These are phyloP conservation scores for Jaculus jaculus DNA, from an alignment of 2,113 vertebrate species.

Conservation along the genomic window DNA sequence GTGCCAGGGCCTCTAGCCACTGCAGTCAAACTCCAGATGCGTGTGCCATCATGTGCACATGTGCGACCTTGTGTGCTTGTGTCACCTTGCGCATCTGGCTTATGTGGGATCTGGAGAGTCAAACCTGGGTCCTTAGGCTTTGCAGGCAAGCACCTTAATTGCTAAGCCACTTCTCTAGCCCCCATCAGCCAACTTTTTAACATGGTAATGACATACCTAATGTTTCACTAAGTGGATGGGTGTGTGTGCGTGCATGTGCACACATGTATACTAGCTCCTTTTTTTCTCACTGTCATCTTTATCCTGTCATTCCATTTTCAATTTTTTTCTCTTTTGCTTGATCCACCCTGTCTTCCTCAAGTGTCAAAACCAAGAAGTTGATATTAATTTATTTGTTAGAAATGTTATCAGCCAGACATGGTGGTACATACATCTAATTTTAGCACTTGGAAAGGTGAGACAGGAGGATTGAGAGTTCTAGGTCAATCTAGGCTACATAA, in stretches of 20 bases:
- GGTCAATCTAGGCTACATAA: neutral
- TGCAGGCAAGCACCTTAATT: no score
- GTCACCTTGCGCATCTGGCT: no score
- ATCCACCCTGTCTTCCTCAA: neutral
- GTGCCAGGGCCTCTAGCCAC: no score
- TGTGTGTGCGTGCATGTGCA: accelerated
- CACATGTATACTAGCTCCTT: accelerated
- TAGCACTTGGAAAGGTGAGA: neutral
- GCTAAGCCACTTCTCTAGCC: no score
- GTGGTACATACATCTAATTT: neutral
- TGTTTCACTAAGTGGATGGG: neutral
- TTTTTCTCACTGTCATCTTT: neutral
- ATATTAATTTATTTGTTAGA: neutral
- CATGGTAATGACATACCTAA: neutral
- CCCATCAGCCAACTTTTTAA: neutral
- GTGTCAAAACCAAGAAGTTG: neutral
- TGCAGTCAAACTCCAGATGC: no score
- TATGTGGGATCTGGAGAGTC: no score
- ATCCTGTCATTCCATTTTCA: neutral
- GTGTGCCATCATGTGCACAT: no score
- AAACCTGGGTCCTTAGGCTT: no score
- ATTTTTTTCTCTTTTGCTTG: neutral
- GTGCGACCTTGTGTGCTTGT: no score
- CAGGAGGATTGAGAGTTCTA: neutral
- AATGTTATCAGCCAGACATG: neutral